Conservation (phyloP, 1,140 invertebrate species). For the Lamellibrachia luymesi region DNA sequence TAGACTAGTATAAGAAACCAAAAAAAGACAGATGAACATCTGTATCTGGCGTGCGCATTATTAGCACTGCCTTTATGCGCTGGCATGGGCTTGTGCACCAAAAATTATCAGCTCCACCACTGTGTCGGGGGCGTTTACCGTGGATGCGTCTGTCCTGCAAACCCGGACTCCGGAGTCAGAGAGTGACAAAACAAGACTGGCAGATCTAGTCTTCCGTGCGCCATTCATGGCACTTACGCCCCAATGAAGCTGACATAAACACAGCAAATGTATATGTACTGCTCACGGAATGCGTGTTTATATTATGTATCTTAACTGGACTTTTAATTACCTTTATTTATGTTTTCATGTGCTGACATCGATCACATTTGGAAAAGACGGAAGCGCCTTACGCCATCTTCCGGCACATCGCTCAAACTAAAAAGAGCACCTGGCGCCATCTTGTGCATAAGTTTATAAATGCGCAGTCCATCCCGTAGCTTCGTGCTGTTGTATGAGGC, state of each 20-base stretch:
- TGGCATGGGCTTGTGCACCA: too few species aligned
- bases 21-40: too few species aligned
- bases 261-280: background rate
- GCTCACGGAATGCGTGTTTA: background rate
- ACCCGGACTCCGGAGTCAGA: background rate
- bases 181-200: background rate
- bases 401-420: background rate
- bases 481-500: too few species aligned
- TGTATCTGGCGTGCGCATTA: too few species aligned
- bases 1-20: too few species aligned
- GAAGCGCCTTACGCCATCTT: background rate
- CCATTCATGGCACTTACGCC: background rate
- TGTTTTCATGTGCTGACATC: background rate
- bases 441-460: background rate
- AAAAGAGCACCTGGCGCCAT: background rate
- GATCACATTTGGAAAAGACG: background rate
- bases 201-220: background rate
- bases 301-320: background rate
- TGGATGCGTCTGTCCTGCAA: too few species aligned
- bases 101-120: too few species aligned
- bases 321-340: slow-evolving; percentile 5
- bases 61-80: too few species aligned
- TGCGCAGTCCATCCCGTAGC: too few species aligned
- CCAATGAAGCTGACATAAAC: background rate
- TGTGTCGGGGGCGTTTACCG: too few species aligned